Evolutionary conservation across 2,113 vertebrate species (phyloP), one percentile per base, ranked within the genome.

Genomic region (Himantopus leucocephalus): DNA sequence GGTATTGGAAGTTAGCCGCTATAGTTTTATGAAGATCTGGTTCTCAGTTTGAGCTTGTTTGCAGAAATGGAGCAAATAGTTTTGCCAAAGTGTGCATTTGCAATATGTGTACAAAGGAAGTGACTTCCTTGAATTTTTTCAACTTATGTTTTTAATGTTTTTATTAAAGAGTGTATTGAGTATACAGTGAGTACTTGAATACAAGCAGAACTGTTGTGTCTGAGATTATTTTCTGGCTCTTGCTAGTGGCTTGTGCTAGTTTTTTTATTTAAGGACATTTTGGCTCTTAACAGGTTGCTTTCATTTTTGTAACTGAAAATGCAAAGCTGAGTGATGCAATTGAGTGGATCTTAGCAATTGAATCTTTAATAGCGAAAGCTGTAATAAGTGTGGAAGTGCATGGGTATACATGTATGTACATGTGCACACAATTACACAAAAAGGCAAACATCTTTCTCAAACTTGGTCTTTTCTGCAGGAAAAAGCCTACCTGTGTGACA

Each of bases 81-180:
- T 85, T 6, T 27, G 21, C 48, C 41, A 53, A 39, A 75, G 7
- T 37, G 5, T 56, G 39, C 7, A 4, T 21, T 90, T 95, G 59
- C 34, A 55, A 6, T 47, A 48, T 3, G 1, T 45, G 20, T 39
- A 45, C 8, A 50, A 62, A 93, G 39, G 29, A 76, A 62, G 17
- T 29, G n/a, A 63, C 26, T 85, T 58, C 35, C 30, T 70, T 37
- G 30, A 37, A 20, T 60, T 83, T 43, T 76, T 96, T 90, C 29
- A 63, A 14, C 24, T 67, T 52, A 1, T 0, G 3, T 8, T 71
- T 88, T 75, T 68, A 1, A 4, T 55, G 1, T 9, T 68, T 88
- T 75, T 63, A 37, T 47, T 52, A 4, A 58, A 59, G 30, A 43
- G 10, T 10, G 0, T 78, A 18, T 56, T 3, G 7, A 32, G 27